Conservation (phyloP, 2,888 invertebrate genomes). For the Aphrophora alni region DNA sequence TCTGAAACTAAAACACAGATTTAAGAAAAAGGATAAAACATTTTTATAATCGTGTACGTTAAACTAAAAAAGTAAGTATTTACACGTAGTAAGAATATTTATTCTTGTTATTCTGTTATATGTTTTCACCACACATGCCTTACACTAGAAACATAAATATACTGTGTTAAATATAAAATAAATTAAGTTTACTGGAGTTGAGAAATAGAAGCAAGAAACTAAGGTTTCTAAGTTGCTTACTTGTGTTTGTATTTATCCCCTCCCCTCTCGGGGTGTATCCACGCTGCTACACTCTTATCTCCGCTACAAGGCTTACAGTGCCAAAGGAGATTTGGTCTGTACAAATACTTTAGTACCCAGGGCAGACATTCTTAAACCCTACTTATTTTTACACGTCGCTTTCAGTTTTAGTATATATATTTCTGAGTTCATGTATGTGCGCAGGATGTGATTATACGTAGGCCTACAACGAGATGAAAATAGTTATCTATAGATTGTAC, state of each 20-base stretch:
- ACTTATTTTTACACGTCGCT: background rate
- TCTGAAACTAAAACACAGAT: too few relatives aligned
- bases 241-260: background rate
- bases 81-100: too few relatives aligned
- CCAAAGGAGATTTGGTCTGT: slow-evolving; percentile 6
- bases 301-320: background rate
- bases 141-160: background rate
- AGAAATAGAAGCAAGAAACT: background rate
- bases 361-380: background rate
- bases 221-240: slow-evolving; percentile 2
- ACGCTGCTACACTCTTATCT: background rate
- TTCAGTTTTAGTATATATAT: background rate
- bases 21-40: too few relatives aligned
- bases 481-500: too few relatives aligned
- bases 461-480: too few relatives aligned
- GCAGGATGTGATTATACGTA: too few relatives aligned
- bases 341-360: slow-evolving; percentile 1
- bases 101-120: too few relatives aligned
- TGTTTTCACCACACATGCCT: too few relatives aligned
- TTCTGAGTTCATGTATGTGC: too few relatives aligned
- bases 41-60: too few relatives aligned
- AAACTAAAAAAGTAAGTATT: too few relatives aligned
- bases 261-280: background rate
- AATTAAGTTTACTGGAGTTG: background rate
- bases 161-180: background rate